Base-by-base conservation (phyloP, 2,113 vertebrate genomes). In the Illadopsis cleaveri region DNA sequence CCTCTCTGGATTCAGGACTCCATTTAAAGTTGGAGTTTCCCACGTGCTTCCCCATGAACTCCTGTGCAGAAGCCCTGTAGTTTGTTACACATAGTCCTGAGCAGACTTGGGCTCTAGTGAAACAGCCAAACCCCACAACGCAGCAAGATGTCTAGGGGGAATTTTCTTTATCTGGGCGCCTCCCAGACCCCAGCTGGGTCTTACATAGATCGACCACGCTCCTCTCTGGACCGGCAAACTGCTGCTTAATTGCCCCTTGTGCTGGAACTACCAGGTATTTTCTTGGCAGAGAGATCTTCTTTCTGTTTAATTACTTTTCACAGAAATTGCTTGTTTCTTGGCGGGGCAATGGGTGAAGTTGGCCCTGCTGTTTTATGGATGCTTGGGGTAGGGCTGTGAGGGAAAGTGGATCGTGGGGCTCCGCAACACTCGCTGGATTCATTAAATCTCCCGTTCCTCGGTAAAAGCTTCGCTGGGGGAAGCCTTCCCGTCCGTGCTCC, bases 241-340 rank as follows among this genome's bases (percentile, higher is more conserved):
- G 38, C 75, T 60, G 20, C 42, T 72, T 76, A 79, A 88, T 91
- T 91, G 65, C 71, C 61, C 86, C 65, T 48, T 33, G 30, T 65
- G n/a, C 75, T 80, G 65, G n/a, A 93, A 40, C 84, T 77, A 76
- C 91, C 92, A 96, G 96, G 79, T 97, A 96, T 94, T 97, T 96
- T 92, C 92, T 94, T 93, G 93, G 85, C 84, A 78, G 81, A 54
- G 56, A 68, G 79, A 72, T 94, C 84, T 83, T 83, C 88, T 96
- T 96, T 96, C 80, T 23, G 12, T 96, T 96, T 96, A 97, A 97
- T 96, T 96, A 94, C 96, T 97, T 97, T 93, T 94, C 81, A 86
- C 58, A 61, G 88, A 95, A 97, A 92, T 73, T 47, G 73, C 89
- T 50, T 88, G 77, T 93, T 96, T 94, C 93, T 90, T 71, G 10